Evolutionary conservation across 2,113 vertebrate genomes (phyloP).

Genomic region (Eclectus roratus): DNA sequence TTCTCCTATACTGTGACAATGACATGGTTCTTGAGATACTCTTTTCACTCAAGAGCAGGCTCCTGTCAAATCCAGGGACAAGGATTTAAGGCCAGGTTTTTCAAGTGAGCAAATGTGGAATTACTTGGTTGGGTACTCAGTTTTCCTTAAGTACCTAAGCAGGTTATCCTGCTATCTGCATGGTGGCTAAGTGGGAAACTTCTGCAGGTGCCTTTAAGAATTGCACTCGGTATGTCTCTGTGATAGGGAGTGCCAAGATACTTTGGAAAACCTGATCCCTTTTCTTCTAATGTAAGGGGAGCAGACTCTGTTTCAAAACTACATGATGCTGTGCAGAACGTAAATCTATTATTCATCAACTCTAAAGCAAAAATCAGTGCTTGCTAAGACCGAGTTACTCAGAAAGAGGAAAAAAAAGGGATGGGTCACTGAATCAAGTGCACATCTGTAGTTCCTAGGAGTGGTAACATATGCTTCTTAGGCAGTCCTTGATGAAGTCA

Average conservation of each 20-base stretch:
- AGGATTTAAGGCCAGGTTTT: neutral
- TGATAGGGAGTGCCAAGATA: neutral
- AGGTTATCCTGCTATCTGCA: neutral
- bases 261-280: neutral
- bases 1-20: neutral
- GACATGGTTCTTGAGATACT: neutral
- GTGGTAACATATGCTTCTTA: neutral
- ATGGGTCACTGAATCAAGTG: neutral
- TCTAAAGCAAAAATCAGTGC: neutral
- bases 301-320: neutral
- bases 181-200: neutral
- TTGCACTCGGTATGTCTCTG: neutral
- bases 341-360: neutral
- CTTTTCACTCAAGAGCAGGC: neutral
- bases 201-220: neutral
- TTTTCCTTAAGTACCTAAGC: neutral
- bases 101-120: neutral
- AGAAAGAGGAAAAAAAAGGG: accelerated
- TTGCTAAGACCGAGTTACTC: neutral
- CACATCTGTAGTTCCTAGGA: neutral
- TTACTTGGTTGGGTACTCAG: neutral
- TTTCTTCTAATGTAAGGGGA: neutral
- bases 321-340: neutral
- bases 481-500: neutral
- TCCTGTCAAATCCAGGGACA: neutral